These are phyloP conservation scores for Nomada flava DNA, from an alignment of 2,888 invertebrate species.

Conservation along the genomic window DNA sequence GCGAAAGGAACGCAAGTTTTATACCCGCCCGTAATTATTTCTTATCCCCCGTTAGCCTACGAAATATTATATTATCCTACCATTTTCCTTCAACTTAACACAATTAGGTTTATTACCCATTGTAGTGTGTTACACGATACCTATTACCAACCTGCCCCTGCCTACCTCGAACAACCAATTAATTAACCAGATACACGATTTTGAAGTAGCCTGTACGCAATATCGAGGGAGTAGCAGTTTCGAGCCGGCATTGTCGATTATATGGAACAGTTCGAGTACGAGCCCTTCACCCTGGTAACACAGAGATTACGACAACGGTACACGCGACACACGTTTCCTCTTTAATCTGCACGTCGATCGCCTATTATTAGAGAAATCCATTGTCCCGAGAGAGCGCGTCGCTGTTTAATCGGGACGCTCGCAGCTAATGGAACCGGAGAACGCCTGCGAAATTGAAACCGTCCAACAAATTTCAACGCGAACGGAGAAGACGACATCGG, in stretches of 20 bases:
- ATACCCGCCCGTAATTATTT: too few relatives aligned
- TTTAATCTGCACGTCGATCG: conserved; percentile 37
- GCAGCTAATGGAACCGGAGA: conserved; percentile 38
- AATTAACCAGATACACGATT: conserved; percentile 13
- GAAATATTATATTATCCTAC: too few relatives aligned
- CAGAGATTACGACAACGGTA: neutral
- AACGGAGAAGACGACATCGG: conserved; percentile 1
- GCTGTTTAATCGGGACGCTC: conserved; percentile 31
- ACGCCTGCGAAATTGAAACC: conserved; percentile 43
- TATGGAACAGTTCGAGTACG: conserved; percentile 12
- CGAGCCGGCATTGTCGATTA: neutral
- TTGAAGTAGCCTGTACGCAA: neutral
- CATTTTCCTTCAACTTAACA: neutral
- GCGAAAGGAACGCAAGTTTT: too few relatives aligned
- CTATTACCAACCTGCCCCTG: neutral
- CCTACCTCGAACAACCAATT: neutral
- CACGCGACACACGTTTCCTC: conserved; percentile 13
- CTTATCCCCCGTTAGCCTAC: too few relatives aligned
- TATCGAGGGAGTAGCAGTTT: neutral
- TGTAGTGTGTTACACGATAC: neutral
- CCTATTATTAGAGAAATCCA: conserved; percentile 36
- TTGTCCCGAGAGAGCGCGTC: neutral
- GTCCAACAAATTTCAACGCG: neutral
- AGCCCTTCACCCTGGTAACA: neutral
- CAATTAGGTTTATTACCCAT: too few relatives aligned